Conservation (phyloP, 2,888 invertebrate genomes). For the Beris chalybata region DNA sequence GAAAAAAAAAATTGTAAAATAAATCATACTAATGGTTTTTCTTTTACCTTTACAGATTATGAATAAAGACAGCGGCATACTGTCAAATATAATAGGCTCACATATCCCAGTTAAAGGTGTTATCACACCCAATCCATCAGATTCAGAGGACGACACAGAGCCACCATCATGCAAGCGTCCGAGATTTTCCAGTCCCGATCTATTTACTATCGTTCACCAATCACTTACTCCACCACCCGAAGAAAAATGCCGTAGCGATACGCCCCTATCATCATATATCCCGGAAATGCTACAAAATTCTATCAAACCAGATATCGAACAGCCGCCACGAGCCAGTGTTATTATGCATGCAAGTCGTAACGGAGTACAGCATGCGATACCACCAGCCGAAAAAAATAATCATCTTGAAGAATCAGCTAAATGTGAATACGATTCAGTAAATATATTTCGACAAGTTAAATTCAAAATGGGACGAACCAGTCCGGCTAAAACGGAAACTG, state of each 20-base stretch:
- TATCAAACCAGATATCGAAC: conserved; percentile 39
- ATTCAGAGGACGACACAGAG: conserved; percentile 75
- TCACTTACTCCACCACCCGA: conserved; percentile 42
- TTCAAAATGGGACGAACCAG: conserved; percentile 54
- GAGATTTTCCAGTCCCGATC: conserved; percentile 2
- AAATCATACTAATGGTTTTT: neutral
- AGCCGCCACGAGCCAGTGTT: conserved; percentile 67
- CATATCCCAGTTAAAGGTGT: conserved; percentile 51
- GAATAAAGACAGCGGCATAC: conserved; percentile 2
- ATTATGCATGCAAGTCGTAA: conserved; percentile 85
- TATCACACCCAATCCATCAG: conserved; percentile 83
- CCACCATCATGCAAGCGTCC: conserved; percentile 56
- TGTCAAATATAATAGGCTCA: conserved; percentile 8
- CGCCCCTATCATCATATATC: neutral
- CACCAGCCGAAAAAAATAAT: neutral
- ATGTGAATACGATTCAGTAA: conserved; percentile 49
- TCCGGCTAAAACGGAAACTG: conserved; percentile 16
- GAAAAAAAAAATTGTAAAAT: no score
- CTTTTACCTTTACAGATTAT: conserved; percentile 24
- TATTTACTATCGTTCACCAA: conserved; percentile 32
- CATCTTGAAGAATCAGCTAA: conserved; percentile 10
- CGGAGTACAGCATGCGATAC: conserved; percentile 65
- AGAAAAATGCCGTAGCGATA: conserved; percentile 27
- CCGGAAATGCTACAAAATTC: neutral
- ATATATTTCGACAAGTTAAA: conserved; percentile 54